Conservation (phyloP, 2,797 vertebrate species). For the Cetoscarus ocellatus region DNA sequence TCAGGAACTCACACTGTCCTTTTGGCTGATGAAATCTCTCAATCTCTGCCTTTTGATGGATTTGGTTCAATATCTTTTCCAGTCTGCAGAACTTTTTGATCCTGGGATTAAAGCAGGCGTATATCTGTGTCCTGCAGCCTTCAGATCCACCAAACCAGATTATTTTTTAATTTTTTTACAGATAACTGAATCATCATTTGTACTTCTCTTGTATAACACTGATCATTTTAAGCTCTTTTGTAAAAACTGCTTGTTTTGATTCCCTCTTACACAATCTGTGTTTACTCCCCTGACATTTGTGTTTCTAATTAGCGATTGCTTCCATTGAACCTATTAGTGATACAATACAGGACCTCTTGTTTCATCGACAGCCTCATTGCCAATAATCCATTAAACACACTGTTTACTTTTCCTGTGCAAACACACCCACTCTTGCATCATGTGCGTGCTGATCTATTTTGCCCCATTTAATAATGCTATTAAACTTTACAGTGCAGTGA, state of each 20-base stretch:
- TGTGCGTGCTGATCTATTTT: conserved; percentile 59
- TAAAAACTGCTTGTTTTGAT: conserved; percentile 4
- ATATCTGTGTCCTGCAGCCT: conserved; percentile 1
- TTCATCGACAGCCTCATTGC: conserved; percentile 63
- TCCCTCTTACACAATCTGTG: conserved; percentile 18
- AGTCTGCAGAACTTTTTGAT: conserved; percentile 41
- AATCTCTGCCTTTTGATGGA: conserved; percentile 56
- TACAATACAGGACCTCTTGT: conserved; percentile 45
- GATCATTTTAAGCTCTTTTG: no score
- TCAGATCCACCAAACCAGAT: not conserved
- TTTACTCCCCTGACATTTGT: conserved; percentile 28
- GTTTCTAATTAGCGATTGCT: conserved; percentile 50
- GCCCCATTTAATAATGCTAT: conserved; percentile 76
- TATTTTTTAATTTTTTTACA: conserved; percentile 4
- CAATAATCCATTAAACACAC: conserved; percentile 66
- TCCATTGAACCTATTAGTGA: conserved; percentile 46
- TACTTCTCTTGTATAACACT: no score
- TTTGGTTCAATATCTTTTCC: conserved; percentile 42
- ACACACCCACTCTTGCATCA: conserved; percentile 56
- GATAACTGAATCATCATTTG: conserved; percentile 9
- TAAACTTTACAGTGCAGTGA: conserved; percentile 79
- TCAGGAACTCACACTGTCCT: conserved; percentile 68
- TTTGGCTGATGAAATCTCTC: conserved; percentile 75
- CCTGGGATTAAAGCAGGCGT: conserved; percentile 48
- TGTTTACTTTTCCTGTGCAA: conserved; percentile 62